Conservation (phyloP, 2,797 vertebrate genomes). For the Mus caroli region DNA sequence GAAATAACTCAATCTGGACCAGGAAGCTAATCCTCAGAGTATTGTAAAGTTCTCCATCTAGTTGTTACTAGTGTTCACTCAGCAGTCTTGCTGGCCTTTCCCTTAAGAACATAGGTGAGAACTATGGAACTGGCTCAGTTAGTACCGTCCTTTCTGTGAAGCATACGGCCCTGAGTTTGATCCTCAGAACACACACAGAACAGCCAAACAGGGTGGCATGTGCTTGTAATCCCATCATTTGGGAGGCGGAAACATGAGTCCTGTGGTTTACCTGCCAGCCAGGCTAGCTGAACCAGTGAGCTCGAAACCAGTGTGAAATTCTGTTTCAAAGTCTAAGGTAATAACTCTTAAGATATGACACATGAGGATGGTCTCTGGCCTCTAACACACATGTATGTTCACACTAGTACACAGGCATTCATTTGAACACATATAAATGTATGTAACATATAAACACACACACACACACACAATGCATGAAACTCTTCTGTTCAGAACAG, state of each 20-base stretch:
- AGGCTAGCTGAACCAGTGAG: neutral
- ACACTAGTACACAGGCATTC: neutral
- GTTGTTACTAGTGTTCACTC: conserved; percentile 3
- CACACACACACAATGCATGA: neutral
- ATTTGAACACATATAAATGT: neutral
- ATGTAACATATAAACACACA: neutral
- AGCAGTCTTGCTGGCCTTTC: neutral
- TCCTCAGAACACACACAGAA: neutral
- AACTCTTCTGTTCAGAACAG: neutral
- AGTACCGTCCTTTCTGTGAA: neutral
- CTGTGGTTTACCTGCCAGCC: too few relatives aligned
- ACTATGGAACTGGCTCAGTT: neutral
- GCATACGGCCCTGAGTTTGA: neutral
- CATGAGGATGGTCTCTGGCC: neutral
- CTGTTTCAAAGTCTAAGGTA: neutral
- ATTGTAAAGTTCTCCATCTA: conserved; percentile 31
- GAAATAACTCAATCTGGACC: neutral
- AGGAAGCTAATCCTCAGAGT: neutral
- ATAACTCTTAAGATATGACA: neutral
- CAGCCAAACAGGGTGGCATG: neutral
- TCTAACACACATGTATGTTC: neutral
- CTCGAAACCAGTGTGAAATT: too few relatives aligned
- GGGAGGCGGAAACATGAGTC: neutral
- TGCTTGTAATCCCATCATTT: neutral
- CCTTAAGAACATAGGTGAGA: neutral